phyloP scores from a whole-genome alignment of 2,888 invertebrate genomes.

The Matsumyia berberina region DNA sequence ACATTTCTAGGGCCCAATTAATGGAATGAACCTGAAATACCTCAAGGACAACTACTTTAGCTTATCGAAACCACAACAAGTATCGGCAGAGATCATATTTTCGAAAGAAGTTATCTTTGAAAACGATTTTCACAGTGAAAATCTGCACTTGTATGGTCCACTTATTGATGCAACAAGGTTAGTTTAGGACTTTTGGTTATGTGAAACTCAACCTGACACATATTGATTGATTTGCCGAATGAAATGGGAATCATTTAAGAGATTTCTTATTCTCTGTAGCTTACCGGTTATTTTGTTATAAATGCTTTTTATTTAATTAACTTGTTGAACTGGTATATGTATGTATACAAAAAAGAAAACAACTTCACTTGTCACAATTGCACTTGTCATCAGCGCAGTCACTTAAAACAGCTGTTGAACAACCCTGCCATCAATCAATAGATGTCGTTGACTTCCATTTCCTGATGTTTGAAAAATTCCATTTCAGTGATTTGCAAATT shows the following conservation, averaged over 20 bases:
- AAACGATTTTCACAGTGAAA: constrained; percentile 80
- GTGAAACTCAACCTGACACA: background rate
- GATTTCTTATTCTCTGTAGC: background rate
- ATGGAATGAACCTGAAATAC: constrained; percentile 84
- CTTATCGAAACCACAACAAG: constrained; percentile 84
- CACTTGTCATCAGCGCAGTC: constrained; percentile 1
- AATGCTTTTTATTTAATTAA: background rate
- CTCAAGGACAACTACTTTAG: constrained; percentile 85
- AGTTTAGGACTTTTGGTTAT: constrained; percentile 41
- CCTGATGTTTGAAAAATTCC: constrained; percentile 15
- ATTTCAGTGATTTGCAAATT: constrained; percentile 78
- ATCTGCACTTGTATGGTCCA: constrained; percentile 81
- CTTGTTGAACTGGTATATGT: background rate
- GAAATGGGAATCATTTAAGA: no score
- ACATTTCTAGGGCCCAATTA: constrained; percentile 84
- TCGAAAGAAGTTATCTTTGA: constrained; percentile 82
- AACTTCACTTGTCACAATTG: background rate
- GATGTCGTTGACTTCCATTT: constrained; percentile 15
- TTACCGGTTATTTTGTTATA: constrained; percentile 5
- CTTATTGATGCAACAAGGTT: constrained; percentile 81
- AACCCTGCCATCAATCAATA: constrained; percentile 2
- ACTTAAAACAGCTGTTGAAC: constrained; percentile 17
- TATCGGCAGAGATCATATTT: constrained; percentile 84
- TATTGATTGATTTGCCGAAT: no score
- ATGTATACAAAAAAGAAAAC: background rate